Conservation (phyloP, 2,797 vertebrate species). For the Sphenodon punctatus region DNA sequence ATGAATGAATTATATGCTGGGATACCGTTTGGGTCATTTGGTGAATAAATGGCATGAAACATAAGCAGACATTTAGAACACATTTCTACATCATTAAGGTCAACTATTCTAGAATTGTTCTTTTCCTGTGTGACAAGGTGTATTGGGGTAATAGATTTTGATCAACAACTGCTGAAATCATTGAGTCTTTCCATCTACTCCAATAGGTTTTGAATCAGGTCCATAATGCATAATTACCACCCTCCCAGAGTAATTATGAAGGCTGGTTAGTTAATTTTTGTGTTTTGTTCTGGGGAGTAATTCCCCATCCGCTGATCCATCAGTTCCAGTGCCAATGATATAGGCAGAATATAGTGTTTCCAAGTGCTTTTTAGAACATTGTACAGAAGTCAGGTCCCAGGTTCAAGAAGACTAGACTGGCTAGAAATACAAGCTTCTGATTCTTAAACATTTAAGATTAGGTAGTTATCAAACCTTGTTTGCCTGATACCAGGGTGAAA, state of each 20-base stretch:
- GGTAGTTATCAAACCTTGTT: too few species aligned
- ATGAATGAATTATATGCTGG: not conserved
- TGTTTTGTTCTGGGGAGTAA: not conserved
- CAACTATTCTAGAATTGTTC: slow-evolving; percentile 2
- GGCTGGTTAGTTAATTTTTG: slow-evolving; percentile 22
- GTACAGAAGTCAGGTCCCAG: too few species aligned
- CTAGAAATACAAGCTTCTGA: too few species aligned
- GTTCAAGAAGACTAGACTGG: too few species aligned
- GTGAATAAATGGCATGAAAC: slow-evolving; percentile 22
- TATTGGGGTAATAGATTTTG: not conserved
- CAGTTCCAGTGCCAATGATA: too few species aligned
- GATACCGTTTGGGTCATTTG: not conserved
- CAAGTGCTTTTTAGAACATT: too few species aligned
- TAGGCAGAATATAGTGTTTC: too few species aligned
- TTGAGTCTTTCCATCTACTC: not conserved
- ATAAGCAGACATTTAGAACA: slow-evolving; percentile 21
- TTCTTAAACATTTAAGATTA: too few species aligned
- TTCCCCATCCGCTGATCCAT: not conserved
- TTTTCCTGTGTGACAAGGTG: not conserved
- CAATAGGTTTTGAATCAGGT: slow-evolving; percentile 1
- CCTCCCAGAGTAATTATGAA: not conserved
- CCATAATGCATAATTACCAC: not conserved
- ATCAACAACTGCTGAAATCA: not conserved
- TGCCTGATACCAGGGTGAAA: too few species aligned
- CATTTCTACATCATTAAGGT: too few species aligned